Evolutionary conservation across 35 echinoderm and acorn worm genomes (phyloP).

Genomic region (Nesometra sesokonis): DNA sequence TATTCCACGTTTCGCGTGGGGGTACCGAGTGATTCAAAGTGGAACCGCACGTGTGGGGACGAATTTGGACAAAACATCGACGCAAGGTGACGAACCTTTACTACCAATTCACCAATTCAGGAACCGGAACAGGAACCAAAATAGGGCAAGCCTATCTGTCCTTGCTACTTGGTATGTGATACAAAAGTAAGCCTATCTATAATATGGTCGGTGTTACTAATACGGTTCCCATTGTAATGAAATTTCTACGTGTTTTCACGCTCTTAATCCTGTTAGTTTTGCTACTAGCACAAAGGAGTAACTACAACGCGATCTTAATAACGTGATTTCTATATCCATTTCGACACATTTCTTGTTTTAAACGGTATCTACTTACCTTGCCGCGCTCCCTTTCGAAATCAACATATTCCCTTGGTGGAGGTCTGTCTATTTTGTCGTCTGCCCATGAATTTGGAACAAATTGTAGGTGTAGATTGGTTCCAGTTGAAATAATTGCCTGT

Average conservation of each 20-base stretch:
- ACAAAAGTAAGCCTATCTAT: background rate
- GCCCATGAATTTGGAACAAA: constrained; percentile 41
- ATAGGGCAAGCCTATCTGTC: background rate
- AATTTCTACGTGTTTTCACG: background rate
- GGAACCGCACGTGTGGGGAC: background rate
- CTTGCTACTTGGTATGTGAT: background rate
- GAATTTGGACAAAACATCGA: background rate
- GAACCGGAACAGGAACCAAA: background rate
- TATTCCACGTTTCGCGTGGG: background rate
- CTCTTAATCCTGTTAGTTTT: background rate
- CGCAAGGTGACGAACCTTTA: background rate
- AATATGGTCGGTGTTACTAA: background rate
- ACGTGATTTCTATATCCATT: too few species aligned
- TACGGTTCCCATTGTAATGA: background rate
- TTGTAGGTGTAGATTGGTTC: constrained; percentile 40
- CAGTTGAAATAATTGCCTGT: constrained; percentile 37
- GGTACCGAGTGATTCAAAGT: background rate
- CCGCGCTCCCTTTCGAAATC: constrained; percentile 48
- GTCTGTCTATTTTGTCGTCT: constrained; percentile 29
- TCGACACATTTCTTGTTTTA: background rate
- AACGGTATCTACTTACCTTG: constrained; percentile 22
- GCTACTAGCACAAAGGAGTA: too few species aligned
- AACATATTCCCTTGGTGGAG: constrained; percentile 37
- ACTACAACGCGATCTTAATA: too few species aligned
- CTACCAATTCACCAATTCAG: background rate